Conservation (phyloP, 2,888 invertebrate species). For the Notodonta dromedarius region DNA sequence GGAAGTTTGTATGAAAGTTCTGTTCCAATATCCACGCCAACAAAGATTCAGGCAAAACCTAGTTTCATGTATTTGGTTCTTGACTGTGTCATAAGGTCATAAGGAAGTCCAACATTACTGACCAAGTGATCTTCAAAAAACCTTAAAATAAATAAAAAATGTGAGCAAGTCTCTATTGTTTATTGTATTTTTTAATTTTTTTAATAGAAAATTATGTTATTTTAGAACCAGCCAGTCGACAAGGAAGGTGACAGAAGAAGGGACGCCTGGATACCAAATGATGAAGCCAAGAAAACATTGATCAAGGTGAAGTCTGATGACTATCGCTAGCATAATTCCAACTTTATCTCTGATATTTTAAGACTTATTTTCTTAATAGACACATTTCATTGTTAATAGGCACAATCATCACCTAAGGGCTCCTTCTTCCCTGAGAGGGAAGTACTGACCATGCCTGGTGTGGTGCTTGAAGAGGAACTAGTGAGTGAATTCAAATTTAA, state of each 20-base stretch:
- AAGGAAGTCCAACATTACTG: no score
- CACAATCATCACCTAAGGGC: conserved; percentile 87
- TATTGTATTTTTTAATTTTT: no score
- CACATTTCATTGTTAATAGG: conserved; percentile 48
- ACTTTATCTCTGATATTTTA: background rate
- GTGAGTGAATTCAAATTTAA: conserved; percentile 71
- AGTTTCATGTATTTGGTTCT: no score
- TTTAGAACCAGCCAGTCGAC: conserved; percentile 76
- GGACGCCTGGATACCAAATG: conserved; percentile 93
- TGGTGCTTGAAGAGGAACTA: conserved; percentile 92
- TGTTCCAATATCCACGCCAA: no score
- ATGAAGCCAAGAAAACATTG: conserved; percentile 88
- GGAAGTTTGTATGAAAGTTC: no score
- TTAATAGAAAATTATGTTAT: background rate
- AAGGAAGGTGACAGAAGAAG: conserved; percentile 84
- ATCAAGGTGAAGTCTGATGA: conserved; percentile 64
- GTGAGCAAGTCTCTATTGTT: no score
- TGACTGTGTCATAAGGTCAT: no score
- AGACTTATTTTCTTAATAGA: background rate
- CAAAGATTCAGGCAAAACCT: no score
- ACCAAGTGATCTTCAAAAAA: no score
- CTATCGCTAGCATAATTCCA: no score
- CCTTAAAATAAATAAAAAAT: no score
- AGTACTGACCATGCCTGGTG: conserved; percentile 93
- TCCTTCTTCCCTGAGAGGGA: conserved; percentile 89